phyloP scores from a whole-genome alignment of 2,113 vertebrate species.

The Antigone vipio region DNA sequence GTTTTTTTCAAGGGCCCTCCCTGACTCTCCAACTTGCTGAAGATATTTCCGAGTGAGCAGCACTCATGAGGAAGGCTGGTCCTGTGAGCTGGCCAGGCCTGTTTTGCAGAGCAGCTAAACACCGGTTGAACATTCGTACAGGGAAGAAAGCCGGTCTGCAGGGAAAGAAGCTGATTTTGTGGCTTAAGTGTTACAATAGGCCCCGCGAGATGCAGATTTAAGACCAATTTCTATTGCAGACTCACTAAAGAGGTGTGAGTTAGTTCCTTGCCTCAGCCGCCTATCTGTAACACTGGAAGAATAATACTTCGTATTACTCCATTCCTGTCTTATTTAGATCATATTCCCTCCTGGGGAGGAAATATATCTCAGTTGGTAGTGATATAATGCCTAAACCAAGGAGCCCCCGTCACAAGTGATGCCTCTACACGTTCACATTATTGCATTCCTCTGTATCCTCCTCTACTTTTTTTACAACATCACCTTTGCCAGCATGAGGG shows the following conservation, averaged over 20 bases:
- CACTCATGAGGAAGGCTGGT: background rate
- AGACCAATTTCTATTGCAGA: conserved; percentile 7
- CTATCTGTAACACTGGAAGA: background rate
- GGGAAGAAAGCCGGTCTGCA: background rate
- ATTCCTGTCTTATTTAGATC: conserved; percentile 6
- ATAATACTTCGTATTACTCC: background rate
- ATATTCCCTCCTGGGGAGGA: background rate
- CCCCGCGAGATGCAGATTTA: background rate
- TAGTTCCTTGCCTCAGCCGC: conserved; percentile 7
- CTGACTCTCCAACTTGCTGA: background rate
- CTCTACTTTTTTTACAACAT: background rate
- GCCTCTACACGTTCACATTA: background rate
- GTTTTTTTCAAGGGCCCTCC: background rate
- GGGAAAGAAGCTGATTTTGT: conserved; percentile 8
- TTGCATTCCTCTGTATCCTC: background rate
- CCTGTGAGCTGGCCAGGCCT: background rate
- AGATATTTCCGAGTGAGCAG: background rate
- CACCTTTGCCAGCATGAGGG: background rate
- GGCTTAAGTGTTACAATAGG: background rate
- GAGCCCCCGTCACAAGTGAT: background rate
- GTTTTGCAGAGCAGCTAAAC: background rate
- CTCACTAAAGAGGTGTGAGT: background rate
- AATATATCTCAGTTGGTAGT: background rate
- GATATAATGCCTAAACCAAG: background rate
- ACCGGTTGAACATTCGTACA: background rate